Evolutionary conservation across 2,888 invertebrate species (phyloP).

Genomic region (Metalampra italica): DNA sequence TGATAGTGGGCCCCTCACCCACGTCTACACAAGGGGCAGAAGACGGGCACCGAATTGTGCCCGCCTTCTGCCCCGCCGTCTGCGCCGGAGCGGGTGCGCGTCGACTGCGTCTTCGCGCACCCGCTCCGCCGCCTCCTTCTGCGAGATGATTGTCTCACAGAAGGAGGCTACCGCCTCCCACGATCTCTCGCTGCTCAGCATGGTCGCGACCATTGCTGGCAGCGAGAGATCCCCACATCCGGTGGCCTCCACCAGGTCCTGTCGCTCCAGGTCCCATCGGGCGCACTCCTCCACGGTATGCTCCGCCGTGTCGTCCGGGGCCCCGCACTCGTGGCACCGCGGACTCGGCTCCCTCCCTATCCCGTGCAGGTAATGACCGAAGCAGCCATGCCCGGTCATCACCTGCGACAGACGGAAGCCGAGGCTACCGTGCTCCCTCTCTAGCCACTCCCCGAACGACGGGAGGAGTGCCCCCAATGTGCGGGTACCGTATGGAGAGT

Average conservation of each 20-base stretch:
- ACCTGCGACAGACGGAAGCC: too few species aligned
- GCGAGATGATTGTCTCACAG: conserved; percentile 4
- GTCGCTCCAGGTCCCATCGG: not conserved
- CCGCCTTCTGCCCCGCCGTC: not conserved
- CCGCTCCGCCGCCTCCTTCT: conserved; percentile 7
- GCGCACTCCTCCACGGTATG: conserved; percentile 4
- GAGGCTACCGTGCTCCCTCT: not conserved
- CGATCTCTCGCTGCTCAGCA: conserved; percentile 7
- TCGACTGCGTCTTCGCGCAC: not conserved
- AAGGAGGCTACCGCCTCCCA: conserved; percentile 11
- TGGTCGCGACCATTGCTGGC: conserved; percentile 6
- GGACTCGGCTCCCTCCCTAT: conserved; percentile 2
- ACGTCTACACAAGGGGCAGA: not conserved
- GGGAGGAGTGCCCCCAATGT: not conserved
- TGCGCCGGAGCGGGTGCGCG: too few species aligned
- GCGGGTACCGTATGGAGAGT: not conserved
- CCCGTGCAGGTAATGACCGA: not conserved
- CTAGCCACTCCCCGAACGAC: too few species aligned
- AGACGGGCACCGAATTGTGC: not conserved
- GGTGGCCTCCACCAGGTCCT: not conserved
- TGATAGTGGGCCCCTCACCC: not conserved
- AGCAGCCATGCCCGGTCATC: too few species aligned
- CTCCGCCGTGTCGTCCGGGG: conserved; percentile 2
- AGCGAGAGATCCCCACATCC: conserved; percentile 3
- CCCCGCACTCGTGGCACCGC: conserved; percentile 1